A percentile compares a stretch with the other conserved stretches of the same genome.
phyloP scores from a whole-genome alignment of 2,113 vertebrate genomes.

The Megaceryle torquata region DNA sequence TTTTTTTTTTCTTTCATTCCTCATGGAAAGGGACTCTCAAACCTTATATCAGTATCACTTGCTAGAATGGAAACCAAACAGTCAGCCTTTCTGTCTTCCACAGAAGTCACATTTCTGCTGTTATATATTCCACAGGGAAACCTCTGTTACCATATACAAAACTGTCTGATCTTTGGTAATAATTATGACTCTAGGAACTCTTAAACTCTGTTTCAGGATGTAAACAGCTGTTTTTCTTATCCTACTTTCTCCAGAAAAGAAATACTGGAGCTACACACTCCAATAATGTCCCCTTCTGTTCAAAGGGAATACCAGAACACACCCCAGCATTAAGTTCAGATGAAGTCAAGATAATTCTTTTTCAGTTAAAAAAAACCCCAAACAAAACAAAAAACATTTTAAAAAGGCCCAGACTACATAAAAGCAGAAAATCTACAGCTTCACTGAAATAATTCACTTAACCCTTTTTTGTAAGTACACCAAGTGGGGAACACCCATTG shows the following conservation, averaged over 20 bases:
- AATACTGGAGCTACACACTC: background rate
- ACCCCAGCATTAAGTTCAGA: background rate
- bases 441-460: background rate
- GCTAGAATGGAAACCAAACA: background rate
- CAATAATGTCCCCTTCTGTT: background rate
- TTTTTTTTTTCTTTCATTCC: background rate
- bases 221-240: background rate
- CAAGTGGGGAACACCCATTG: background rate
- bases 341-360: background rate
- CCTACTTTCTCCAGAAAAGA: background rate
- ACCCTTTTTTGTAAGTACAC: background rate
- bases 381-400: rapidly evolving
- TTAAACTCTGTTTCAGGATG: background rate
- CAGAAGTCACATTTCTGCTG: background rate
- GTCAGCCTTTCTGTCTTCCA: background rate
- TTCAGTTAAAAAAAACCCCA: background rate
- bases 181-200: background rate
- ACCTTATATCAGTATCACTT: background rate
- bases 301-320: background rate
- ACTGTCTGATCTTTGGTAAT: background rate
- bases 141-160: background rate
- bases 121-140: background rate
- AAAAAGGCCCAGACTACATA: background rate
- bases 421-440: background rate
- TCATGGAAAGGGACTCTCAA: background rate